Base-by-base conservation (phyloP, 2,113 vertebrate species). In the Ranitomeya variabilis region DNA sequence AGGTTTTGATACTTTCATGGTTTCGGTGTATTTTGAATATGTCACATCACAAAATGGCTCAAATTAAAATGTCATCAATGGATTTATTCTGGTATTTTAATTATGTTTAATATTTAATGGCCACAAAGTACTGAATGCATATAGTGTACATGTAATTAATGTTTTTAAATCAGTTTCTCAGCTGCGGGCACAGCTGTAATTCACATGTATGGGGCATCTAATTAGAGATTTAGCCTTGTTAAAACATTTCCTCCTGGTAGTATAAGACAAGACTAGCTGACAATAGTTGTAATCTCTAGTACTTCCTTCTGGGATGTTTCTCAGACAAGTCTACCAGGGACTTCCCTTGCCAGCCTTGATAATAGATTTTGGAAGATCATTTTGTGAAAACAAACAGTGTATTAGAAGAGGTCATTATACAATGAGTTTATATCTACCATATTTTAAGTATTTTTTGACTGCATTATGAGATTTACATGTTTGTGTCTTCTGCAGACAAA, bases 151-250 rank as follows among this genome's bases (percentile, higher is more conserved):
- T 77, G 14, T 7, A 93, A 93, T 88, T 93, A 88, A 90, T 92
- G 26, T 19, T 93, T 94, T 93, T 94, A 89, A 92, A 90, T 91
- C 85, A 21, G 89, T 62, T 37, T 52, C 26, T 80, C 60, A 88
- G 57, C 57, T 85, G 81, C 4, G 37, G 60, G 74, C 90, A 89
- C 92, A 92, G 86, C 91, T 85, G 90, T 85, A 87, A 45, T 73
- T 91, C 90, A 90, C 78, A 79, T 81, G 89, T 94, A 93, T 93
- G 93, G 83, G 60, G 31, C 71, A 84, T 85, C 92, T 93, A 92
- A 93, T 93, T 93, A 93, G 92, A 86, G 88, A 93, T 92, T 92
- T 90, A 89, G 7, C 88, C 89, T 54, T 19, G 55, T 91, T 91
- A 92, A 90, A 90, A 71, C 87, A 90, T 91, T 90, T 91, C 89